Conservation (phyloP, 2,888 invertebrate genomes). For the Cephalotes varians region DNA sequence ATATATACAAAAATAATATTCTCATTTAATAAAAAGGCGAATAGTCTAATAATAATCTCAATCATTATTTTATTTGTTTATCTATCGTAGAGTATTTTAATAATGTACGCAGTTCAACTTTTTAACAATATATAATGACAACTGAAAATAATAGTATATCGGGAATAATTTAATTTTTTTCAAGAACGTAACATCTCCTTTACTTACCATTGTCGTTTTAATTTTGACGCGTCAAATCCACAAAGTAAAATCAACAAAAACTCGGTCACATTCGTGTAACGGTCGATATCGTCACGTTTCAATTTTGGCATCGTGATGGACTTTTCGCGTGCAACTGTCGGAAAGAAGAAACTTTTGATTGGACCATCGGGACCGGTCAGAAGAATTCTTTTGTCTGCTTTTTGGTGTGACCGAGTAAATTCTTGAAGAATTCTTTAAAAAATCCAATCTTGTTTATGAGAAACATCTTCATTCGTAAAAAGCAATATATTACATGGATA, state of each 20-base stretch:
- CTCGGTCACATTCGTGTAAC: conserved; percentile 40
- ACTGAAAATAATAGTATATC: neutral
- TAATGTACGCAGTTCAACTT: neutral
- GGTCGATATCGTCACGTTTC: conserved; percentile 78
- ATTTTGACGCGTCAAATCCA: conserved; percentile 20
- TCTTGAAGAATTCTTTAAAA: conserved; percentile 51
- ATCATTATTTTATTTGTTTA: neutral
- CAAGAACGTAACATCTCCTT: neutral
- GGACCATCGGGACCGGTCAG: conserved; percentile 67
- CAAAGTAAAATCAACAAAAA: conserved; percentile 30
- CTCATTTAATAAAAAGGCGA: neutral
- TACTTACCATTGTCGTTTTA: neutral
- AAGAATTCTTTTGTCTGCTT: conserved; percentile 69
- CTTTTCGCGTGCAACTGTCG: conserved; percentile 65
- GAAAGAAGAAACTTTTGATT: conserved; percentile 72
- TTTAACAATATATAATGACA: neutral
- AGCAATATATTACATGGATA: neutral
- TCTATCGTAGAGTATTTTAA: neutral
- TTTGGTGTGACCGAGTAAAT: conserved; percentile 61
- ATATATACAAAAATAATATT: neutral
- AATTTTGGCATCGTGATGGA: conserved; percentile 79
- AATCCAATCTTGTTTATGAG: neutral
- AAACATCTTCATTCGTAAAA: neutral
- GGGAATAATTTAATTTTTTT: neutral
- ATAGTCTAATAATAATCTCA: neutral